phyloP scores from a whole-genome alignment of 2,797 vertebrate genomes.

The Clamator glandarius region DNA sequence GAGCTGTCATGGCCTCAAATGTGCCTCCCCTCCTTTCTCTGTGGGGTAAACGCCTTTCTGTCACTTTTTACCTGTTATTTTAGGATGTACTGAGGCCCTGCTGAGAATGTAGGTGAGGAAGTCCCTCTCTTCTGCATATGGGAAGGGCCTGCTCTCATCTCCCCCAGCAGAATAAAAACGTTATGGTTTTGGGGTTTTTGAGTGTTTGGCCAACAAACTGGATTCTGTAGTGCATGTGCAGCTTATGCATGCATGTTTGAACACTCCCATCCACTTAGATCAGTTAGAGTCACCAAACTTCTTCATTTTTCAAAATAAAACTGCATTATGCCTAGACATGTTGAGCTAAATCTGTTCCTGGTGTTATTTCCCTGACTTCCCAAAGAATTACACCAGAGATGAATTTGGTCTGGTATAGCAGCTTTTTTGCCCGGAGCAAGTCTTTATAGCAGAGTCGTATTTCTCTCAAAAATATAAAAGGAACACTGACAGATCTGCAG shows the following conservation, averaged over 20 bases:
- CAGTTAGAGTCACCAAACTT: constrained; percentile 24
- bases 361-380: constrained; percentile 54
- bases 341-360: constrained; percentile 58
- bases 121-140: background rate
- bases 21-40: background rate
- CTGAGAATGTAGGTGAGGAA: background rate
- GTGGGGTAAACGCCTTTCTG: background rate
- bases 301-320: constrained; percentile 45
- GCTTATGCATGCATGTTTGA: background rate
- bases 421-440: constrained; percentile 62
- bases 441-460: constrained; percentile 60
- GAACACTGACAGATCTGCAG: constrained; percentile 63
- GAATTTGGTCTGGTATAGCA: constrained; percentile 50
- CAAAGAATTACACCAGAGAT: constrained; percentile 50
- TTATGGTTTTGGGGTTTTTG: background rate
- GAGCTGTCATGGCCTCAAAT: background rate
- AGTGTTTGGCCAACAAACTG: background rate
- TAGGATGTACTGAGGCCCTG: rapidly evolving
- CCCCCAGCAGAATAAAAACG: background rate
- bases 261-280: constrained; percentile 34
- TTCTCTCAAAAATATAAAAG: constrained; percentile 63
- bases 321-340: constrained; percentile 48
- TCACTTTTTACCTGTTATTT: background rate
- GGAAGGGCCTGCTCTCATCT: background rate
- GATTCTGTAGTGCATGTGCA: background rate